Evolutionary conservation across 2,888 invertebrate genomes (phyloP), one percentile per base, ranked within the genome.

Genomic region (Cheiracanthium punctorium): DNA sequence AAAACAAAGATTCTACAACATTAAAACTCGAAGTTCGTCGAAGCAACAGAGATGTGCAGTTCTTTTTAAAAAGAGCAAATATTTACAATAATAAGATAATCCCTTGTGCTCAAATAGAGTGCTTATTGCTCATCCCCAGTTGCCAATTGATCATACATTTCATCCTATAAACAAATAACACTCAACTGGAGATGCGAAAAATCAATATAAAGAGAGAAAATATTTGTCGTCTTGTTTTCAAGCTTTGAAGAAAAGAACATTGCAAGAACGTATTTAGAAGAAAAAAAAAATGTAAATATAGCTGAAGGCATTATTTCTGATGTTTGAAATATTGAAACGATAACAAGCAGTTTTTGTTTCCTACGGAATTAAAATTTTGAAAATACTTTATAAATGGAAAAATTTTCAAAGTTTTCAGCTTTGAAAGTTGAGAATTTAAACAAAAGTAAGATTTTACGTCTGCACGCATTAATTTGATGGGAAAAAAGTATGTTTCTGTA

Each of bases 51-150:
- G 7, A 24, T 58, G 24, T 58, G 24, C 2, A 24, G 58, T 24
- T 58, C n/a, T 58, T 17, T 58, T 5, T 24, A 58, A 24, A 24
- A 37, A 41, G 41, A 70, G 24, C 10, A 29, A 29, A 33, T 70
- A 20, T 70, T 33, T 81, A 67, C 73, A 37, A 65, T 69, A 73
- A 81, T 74, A 67, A 69, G 81, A 74, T 69, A 67, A 43, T 74
- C 69, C 37, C 64, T 43, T 32, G 20, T 29, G 52, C 33, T 32
- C 52, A 69, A 70, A 48, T 37, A 29, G 41, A 75, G 82, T 82
- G 75, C 70, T 82, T 82, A 70, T 82, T 82, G 82, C 75, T 41
- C 8, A n/a, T 82, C 82, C 75, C 75, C 14, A 64, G 70, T 37
- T 37, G 70, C 17, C n/a, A 58, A 82, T 82, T 75, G 29, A 82